Conservation (phyloP, 2,113 vertebrate genomes). For the Arenaria interpres region DNA sequence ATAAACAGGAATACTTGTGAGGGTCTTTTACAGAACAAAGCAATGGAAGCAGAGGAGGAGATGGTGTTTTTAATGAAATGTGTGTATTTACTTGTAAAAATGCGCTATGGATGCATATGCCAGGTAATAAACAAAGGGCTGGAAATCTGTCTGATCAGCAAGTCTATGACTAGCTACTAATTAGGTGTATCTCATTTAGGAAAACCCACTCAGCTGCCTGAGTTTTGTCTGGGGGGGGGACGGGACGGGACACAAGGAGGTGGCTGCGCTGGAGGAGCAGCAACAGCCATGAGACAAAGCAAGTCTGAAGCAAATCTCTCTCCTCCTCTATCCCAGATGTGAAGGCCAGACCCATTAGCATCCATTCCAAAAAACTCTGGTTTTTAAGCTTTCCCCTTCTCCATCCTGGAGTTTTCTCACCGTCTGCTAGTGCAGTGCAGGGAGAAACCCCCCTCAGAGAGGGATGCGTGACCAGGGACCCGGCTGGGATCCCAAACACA, state of each 20-base stretch:
- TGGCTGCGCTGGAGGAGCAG: neutral
- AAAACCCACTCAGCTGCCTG: neutral
- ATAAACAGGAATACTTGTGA: neutral
- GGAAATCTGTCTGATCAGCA: slow-evolving; percentile 55
- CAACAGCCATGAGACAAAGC: fast-evolving
- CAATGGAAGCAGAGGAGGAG: neutral
- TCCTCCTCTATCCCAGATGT: neutral
- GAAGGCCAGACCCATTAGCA: neutral
- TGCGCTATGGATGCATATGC: neutral
- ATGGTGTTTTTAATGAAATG: slow-evolving; percentile 22
- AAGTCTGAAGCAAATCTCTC: neutral
- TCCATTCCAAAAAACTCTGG: neutral
- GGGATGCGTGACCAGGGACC: fast-evolving
- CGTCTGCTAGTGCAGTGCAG: neutral
- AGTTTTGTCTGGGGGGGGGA: neutral
- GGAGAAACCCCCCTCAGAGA: neutral
- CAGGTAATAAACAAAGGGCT: slow-evolving; percentile 46
- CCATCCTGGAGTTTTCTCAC: neutral
- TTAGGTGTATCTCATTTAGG: slow-evolving; percentile 52
- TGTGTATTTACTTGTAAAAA: slow-evolving; percentile 42
- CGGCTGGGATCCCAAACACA: neutral
- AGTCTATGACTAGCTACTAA: slow-evolving; percentile 46
- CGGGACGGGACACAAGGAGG: neutral
- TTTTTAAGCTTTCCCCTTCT: neutral
- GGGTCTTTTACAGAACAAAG: slow-evolving; percentile 34